Conservation (phyloP, 1,140 invertebrate genomes). For the Wiebesia pumilae region DNA sequence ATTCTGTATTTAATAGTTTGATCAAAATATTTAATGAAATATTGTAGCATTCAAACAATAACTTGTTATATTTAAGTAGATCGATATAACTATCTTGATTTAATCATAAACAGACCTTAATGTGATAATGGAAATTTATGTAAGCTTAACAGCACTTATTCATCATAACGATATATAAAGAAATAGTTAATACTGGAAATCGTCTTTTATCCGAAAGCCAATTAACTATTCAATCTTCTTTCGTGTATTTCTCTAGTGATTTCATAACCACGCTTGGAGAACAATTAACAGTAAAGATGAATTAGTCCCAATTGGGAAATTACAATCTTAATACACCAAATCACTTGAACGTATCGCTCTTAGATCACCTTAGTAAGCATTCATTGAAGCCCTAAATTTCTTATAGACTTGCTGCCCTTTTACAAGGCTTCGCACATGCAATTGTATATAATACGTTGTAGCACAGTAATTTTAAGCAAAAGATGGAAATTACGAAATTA, state of each 20-base stretch:
- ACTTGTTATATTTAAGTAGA: no score
- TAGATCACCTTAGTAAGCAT: background rate
- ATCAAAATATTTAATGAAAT: no score
- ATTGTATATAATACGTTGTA: no score
- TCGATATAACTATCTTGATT: no score
- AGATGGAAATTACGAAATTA: no score
- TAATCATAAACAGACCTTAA: background rate
- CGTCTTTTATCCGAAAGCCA: conserved; percentile 22
- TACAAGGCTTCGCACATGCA: no score
- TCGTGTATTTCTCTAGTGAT: conserved; percentile 35
- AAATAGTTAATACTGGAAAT: conserved; percentile 26
- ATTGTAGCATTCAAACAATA: no score
- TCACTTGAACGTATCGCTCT: background rate
- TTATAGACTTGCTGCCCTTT: no score
- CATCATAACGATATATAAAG: no score
- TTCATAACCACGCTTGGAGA: background rate
- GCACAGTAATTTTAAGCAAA: no score
- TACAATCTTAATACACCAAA: background rate
- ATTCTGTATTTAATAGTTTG: no score
- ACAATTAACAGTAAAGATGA: conserved; percentile 51
- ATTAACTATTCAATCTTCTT: conserved; percentile 38
- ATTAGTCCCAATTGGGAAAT: conserved; percentile 41
- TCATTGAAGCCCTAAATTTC: conserved; percentile 50
- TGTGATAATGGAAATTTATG: conserved; percentile 2
- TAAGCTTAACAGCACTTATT: no score